A percentile compares a stretch with the other conserved stretches of the same genome.
phyloP scores from a whole-genome alignment of 2,113 vertebrate genomes.

The Diadophis punctatus region DNA sequence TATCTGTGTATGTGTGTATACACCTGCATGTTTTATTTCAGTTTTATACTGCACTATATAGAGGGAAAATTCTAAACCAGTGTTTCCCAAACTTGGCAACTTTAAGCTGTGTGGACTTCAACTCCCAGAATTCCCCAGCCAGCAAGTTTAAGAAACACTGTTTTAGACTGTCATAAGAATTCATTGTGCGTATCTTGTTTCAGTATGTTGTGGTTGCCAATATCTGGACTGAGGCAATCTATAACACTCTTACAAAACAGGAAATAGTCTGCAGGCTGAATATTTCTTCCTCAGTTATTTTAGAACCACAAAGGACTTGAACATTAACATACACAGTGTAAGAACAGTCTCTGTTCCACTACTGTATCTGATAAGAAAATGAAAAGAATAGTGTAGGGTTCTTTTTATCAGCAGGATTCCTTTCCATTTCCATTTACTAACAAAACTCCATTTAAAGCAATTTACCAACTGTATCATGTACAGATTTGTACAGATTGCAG shows the following conservation, averaged over 20 bases:
- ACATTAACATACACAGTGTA: background rate
- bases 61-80: background rate
- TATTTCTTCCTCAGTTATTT: background rate
- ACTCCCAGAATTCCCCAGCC: background rate
- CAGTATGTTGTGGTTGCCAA: background rate
- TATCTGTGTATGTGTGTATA: background rate
- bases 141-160: background rate
- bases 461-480: background rate
- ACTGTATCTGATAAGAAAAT: background rate
- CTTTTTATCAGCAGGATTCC: background rate
- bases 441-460: background rate
- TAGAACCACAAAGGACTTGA: background rate
- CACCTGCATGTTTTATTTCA: background rate
- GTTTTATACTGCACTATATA: background rate
- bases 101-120: background rate
- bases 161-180: background rate
- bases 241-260: slow-evolving; percentile 1
- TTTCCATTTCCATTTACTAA: background rate
- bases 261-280: background rate
- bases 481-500: background rate
- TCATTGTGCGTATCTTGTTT: background rate
- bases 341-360: background rate
- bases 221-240: background rate
- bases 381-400: background rate
- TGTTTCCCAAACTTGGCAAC: background rate